Evolutionary conservation across 2,888 invertebrate species (phyloP), one percentile per base, ranked within the genome.

Genomic region (Epinotia nisella): DNA sequence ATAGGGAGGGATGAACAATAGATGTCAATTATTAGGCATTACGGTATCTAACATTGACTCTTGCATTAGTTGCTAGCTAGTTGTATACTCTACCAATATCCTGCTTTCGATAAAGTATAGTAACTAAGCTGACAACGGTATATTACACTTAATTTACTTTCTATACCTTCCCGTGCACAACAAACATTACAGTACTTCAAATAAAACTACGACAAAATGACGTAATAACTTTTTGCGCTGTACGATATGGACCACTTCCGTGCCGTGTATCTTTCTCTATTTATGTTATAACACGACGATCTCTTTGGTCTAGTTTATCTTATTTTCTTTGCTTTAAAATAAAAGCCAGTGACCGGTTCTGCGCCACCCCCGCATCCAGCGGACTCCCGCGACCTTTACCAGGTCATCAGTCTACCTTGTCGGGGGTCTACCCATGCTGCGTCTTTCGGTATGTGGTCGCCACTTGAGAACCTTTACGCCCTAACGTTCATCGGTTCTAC

Each of bases 191-290:
- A 2, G 62, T 35, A 56, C 17, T 58, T 13, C 56, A 67, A 72
- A 72, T 72, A 72, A 72, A 35, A 69, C 58, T 53, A 69, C 17
- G 51, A 69, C 41, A 41, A 67, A 64, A 56, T 74, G 41, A 71
- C 67, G 51, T 74, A 62, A 74, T 29, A 2, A 15, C 51, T 67
- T 62, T 74, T 68, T 66, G 35, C 51, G 51, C 61, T 10, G 53
- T 59, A 73, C 58, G 29, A 69, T 73, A 64, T 69, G 73, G 73
- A 64, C 11, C 68, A 68, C 68, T 73, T 73, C 73, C 73, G 72
- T 19, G 21, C 10, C 11, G 41, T 35, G 60, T 71, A 66, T 68
- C 49, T 61, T 69, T 53, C 41, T 68, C 62, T 51, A 73, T 73
- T 68, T 69, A 59, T 64, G 68, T 64, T 69, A 69, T 67, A 71